Evolutionary conservation across 2,797 vertebrate genomes (phyloP).

Genomic region (Acanthurus lineatus): DNA sequence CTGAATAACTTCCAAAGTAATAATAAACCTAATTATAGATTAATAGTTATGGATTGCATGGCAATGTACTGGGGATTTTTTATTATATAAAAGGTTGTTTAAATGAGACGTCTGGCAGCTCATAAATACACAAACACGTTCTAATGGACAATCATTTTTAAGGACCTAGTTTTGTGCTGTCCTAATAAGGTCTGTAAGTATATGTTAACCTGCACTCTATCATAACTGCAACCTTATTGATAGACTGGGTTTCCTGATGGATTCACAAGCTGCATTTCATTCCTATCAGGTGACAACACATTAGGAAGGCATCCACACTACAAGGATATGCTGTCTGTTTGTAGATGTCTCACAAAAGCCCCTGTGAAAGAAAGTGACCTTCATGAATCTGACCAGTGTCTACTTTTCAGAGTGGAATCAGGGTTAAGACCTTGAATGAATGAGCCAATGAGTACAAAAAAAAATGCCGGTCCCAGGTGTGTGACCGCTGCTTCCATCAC

Average conservation of each 20-base stretch:
- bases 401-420: constrained; percentile 23
- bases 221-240: background rate
- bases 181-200: background rate
- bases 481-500: constrained; percentile 42
- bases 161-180: no score
- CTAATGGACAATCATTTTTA: no score
- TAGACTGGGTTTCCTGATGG: background rate
- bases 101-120: background rate
- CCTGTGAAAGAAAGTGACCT: constrained; percentile 6
- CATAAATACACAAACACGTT: background rate
- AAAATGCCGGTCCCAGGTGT: constrained; percentile 66
- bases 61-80: background rate
- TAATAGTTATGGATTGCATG: background rate
- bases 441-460: constrained; percentile 48
- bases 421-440: constrained; percentile 53
- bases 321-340: background rate
- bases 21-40: background rate
- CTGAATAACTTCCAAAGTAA: no score
- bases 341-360: constrained; percentile 22
- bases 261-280: background rate
- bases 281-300: background rate
- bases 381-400: constrained; percentile 14
- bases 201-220: constrained; percentile 10
- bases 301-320: background rate
- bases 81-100: background rate